Evolutionary conservation across 2,113 vertebrate genomes (phyloP).

Genomic region (Menura novaehollandiae): DNA sequence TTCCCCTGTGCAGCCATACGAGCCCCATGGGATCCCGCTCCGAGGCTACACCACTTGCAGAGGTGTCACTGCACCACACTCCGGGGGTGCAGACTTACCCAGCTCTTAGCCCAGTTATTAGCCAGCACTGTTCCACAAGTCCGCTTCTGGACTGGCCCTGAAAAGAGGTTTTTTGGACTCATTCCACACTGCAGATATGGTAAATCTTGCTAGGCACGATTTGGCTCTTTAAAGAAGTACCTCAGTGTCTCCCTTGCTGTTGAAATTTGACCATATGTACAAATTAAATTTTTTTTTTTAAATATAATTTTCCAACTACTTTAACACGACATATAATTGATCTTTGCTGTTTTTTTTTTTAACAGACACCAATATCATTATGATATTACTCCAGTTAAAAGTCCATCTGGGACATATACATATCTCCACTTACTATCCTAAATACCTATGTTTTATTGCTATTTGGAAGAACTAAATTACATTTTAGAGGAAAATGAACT

Average conservation of each 20-base stretch:
- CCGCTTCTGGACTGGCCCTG: not conserved
- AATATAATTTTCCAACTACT: not conserved
- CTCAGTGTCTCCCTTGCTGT: not conserved
- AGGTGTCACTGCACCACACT: not conserved
- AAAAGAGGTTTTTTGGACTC: not conserved
- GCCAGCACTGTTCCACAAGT: not conserved
- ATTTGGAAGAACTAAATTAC: not conserved
- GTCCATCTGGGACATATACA: not conserved
- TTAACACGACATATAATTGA: not conserved
- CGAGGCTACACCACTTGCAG: not conserved
- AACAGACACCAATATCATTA: not conserved
- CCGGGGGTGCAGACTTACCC: not conserved
- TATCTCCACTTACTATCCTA: not conserved
- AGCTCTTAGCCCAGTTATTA: not conserved
- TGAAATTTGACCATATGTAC: not conserved
- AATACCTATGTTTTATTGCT: not conserved
- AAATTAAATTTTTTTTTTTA: no score
- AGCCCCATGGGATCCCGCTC: not conserved
- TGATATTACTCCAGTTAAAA: not conserved
- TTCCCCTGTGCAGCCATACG: accelerated
- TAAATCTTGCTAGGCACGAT: not conserved
- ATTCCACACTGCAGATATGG: not conserved
- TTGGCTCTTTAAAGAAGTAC: not conserved
- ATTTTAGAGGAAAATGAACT: not conserved
- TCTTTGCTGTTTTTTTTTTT: not conserved